Evolutionary conservation across 2,797 vertebrate genomes (phyloP).

Genomic region (Anguilla obscura): DNA sequence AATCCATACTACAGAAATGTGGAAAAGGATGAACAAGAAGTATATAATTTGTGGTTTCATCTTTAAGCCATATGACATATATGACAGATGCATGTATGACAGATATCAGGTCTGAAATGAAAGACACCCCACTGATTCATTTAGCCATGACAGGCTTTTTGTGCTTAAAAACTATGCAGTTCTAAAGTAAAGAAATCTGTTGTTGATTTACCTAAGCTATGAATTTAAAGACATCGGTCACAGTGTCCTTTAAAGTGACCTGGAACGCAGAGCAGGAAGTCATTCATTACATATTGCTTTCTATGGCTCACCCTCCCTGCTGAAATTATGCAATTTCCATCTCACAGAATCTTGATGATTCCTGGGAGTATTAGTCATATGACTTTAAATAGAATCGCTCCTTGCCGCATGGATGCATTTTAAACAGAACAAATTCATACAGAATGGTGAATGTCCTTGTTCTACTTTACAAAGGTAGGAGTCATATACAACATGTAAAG

Average conservation of each 20-base stretch:
- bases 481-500: neutral
- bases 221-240: neutral
- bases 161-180: neutral
- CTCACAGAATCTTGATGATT: neutral
- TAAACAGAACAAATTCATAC: neutral
- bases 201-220: neutral
- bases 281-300: neutral
- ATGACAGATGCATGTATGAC: too few species aligned
- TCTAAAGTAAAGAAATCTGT: neutral
- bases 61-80: too few species aligned
- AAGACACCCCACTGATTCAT: neutral
- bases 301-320: neutral
- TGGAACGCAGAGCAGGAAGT: neutral
- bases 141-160: neutral
- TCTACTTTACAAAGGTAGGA: neutral
- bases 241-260: neutral
- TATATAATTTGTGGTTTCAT: neutral
- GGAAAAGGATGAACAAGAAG: neutral
- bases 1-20: neutral
- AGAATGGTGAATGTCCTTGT: neutral
- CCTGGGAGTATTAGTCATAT: neutral
- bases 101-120: neutral
- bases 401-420: neutral
- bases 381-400: neutral
- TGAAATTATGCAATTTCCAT: constrained; percentile 19